Conservation (phyloP, 2,113 vertebrate species). For the Eolophus roseicapilla region DNA sequence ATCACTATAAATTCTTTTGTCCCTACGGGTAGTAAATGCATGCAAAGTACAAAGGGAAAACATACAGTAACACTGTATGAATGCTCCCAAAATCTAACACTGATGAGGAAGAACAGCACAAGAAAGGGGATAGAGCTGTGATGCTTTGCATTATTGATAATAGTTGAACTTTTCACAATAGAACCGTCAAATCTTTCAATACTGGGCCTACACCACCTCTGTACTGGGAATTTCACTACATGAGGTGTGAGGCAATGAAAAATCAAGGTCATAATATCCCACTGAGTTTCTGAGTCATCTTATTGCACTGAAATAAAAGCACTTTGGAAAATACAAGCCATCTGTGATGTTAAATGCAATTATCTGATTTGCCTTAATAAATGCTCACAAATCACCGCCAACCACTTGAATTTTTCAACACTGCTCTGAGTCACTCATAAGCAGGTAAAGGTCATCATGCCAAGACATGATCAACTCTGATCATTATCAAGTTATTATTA, state of each 20-base stretch:
- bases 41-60: neutral
- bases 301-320: constrained; percentile 35
- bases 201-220: neutral
- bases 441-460: constrained; percentile 52
- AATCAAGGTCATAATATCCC: constrained; percentile 20
- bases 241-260: constrained; percentile 13
- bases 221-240: neutral
- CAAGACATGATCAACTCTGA: constrained; percentile 22
- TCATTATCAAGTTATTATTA: constrained; percentile 35
- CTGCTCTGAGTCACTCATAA: constrained; percentile 1
- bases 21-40: neutral
- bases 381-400: constrained; percentile 35
- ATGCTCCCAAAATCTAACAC: neutral
- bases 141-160: neutral
- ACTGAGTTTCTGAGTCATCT: constrained; percentile 46
- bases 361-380: constrained; percentile 51
- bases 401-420: constrained; percentile 39
- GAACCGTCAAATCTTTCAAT: neutral
- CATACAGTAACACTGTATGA: neutral
- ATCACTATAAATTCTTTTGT: neutral
- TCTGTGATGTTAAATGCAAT: constrained; percentile 44
- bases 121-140: neutral
- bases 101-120: neutral
- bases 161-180: neutral
- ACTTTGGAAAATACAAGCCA: constrained; percentile 49